phyloP scores from a whole-genome alignment of 2,888 invertebrate species.

The Eupithecia dodoneata region DNA sequence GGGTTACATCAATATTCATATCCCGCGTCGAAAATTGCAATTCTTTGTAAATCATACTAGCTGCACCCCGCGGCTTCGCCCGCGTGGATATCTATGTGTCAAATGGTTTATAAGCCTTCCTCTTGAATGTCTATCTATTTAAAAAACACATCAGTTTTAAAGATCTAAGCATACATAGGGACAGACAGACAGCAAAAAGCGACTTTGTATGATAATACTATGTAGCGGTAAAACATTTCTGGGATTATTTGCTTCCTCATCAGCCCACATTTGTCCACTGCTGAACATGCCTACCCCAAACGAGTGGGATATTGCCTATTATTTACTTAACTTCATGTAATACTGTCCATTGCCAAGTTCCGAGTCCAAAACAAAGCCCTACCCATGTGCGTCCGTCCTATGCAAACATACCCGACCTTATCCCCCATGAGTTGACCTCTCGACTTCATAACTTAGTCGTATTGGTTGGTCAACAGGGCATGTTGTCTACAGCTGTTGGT shows the following conservation, averaged over 20 bases:
- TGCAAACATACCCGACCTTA: slow-evolving; percentile 14
- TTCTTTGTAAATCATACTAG: too few species aligned
- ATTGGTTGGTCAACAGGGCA: not conserved
- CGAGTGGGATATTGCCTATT: too few species aligned
- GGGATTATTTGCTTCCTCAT: not conserved
- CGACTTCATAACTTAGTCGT: slow-evolving; percentile 11
- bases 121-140: too few species aligned
- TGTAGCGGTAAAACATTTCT: not conserved
- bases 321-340: not conserved
- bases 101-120: too few species aligned
- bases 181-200: too few species aligned
- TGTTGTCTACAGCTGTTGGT: not conserved
- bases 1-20: too few species aligned
- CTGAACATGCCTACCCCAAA: not conserved
- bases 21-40: too few species aligned
- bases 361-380: slow-evolving; percentile 2
- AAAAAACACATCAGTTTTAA: too few species aligned
- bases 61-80: too few species aligned
- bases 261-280: not conserved
- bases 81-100: too few species aligned
- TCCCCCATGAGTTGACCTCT: slow-evolving; percentile 3
- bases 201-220: too few species aligned
- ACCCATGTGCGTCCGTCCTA: slow-evolving; percentile 8
- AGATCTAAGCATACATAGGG: too few species aligned
- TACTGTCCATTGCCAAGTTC: not conserved